Evolutionary conservation across 2,113 vertebrate genomes (phyloP).

Genomic region (Oreochromis aureus): DNA sequence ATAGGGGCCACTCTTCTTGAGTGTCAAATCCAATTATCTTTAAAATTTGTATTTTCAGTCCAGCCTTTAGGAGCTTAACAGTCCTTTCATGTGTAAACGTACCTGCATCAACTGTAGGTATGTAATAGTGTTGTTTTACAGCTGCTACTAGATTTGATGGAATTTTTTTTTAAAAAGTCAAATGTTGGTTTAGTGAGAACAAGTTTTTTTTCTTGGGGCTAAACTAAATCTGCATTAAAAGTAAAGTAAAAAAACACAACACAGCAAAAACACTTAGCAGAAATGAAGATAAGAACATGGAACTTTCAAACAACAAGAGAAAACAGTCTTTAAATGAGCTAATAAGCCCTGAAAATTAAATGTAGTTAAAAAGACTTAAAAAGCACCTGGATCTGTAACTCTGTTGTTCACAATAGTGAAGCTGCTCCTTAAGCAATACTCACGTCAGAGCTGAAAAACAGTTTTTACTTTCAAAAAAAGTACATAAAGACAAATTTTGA

Average conservation of each 20-base stretch:
- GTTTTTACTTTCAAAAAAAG: background rate
- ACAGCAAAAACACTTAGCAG: background rate
- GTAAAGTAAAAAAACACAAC: background rate
- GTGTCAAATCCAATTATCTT: background rate
- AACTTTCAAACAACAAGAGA: background rate
- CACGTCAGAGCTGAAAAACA: background rate
- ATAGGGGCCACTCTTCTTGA: background rate
- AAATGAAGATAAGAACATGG: accelerated
- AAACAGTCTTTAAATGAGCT: accelerated
- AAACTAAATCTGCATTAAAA: background rate
- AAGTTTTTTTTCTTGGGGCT: background rate
- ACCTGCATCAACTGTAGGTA: background rate
- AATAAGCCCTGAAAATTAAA: background rate
- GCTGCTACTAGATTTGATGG: background rate
- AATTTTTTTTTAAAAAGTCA: too few species aligned
- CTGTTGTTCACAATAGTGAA: background rate
- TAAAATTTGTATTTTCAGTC: background rate
- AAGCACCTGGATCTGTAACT: background rate
- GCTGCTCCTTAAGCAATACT: background rate
- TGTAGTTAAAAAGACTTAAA: background rate
- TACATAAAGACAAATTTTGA: background rate
- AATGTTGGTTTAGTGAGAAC: background rate
- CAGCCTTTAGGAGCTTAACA: background rate
- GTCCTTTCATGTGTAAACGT: background rate
- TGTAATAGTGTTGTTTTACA: background rate